phyloP scores from a whole-genome alignment of 2,113 vertebrate genomes.

The Eulemur rufifrons region DNA sequence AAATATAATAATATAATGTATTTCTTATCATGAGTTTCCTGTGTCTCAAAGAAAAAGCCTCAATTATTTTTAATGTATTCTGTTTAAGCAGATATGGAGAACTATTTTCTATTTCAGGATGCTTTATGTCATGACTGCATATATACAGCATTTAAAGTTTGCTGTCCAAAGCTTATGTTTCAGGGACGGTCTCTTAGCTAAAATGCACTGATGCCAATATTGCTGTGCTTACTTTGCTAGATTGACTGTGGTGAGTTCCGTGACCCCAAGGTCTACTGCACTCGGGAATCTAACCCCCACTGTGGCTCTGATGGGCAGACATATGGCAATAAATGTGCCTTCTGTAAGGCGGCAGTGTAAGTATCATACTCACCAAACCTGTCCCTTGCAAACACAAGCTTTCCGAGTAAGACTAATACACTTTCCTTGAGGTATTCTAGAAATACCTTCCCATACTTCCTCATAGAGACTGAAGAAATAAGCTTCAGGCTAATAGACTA shows the following conservation, averaged over 20 bases:
- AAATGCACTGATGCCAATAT: background rate
- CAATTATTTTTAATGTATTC: background rate
- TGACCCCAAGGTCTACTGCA: constrained; percentile 81
- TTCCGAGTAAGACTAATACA: background rate
- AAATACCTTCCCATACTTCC: background rate
- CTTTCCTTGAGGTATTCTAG: background rate
- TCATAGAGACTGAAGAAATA: background rate
- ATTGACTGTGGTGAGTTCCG: constrained; percentile 79
- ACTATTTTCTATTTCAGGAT: background rate
- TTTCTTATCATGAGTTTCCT: background rate
- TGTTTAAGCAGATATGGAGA: background rate
- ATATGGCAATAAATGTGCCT: constrained; percentile 84
- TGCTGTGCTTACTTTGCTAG: constrained; percentile 65
- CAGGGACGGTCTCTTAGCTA: too few species aligned
- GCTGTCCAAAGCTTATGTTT: background rate
- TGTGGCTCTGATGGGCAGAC: constrained; percentile 84
- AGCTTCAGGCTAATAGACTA: background rate
- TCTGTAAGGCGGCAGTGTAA: constrained; percentile 86
- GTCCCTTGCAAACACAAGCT: background rate
- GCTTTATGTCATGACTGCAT: background rate
- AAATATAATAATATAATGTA: background rate
- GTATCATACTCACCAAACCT: constrained; percentile 44
- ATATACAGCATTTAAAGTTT: background rate
- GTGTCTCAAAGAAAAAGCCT: background rate
- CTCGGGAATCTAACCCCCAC: constrained; percentile 84